Percentiles rank a stretch among this genome's conserved stretches.
phyloP scores from a whole-genome alignment of 1,140 invertebrate species.

The Drosophila pallidifrons region DNA sequence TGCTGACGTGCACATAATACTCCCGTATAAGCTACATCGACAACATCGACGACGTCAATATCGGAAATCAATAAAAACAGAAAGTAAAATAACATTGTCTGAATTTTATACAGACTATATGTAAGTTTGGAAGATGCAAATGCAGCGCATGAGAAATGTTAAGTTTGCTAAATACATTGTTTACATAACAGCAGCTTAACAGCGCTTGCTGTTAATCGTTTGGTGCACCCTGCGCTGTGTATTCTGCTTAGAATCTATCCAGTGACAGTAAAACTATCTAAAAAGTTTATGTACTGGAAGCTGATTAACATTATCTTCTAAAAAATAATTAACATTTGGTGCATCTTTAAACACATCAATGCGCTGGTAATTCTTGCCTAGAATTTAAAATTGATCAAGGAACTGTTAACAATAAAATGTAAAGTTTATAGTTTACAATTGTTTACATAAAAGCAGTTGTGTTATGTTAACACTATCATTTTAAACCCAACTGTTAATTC shows the following conservation, averaged over 20 bases:
- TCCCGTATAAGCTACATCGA: constrained; percentile 23
- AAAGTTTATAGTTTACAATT: no score
- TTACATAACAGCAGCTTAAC: neutral
- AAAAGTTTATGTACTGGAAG: no score
- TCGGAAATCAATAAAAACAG: constrained; percentile 68
- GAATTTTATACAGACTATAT: constrained; percentile 11
- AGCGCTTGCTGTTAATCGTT: neutral
- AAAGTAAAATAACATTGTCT: constrained; percentile 18
- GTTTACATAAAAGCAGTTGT: no score
- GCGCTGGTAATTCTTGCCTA: no score
- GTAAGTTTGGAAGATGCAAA: neutral
- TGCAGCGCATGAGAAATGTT: neutral
- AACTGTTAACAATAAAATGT: no score
- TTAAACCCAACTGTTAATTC: neutral
- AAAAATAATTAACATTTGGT: no score
- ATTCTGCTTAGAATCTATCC: no score
- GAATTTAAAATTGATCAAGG: no score
- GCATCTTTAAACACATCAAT: no score
- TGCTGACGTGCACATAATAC: constrained; percentile 62
- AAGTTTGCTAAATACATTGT: neutral
- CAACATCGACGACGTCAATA: constrained; percentile 40
- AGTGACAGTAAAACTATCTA: no score
- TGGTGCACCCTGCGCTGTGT: no score
- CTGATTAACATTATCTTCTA: no score
- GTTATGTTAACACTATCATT: neutral